Percentiles rank a stretch among this genome's conserved stretches.
Evolutionary conservation across 2,888 invertebrate species (phyloP).

Genomic region (Meganola albula): DNA sequence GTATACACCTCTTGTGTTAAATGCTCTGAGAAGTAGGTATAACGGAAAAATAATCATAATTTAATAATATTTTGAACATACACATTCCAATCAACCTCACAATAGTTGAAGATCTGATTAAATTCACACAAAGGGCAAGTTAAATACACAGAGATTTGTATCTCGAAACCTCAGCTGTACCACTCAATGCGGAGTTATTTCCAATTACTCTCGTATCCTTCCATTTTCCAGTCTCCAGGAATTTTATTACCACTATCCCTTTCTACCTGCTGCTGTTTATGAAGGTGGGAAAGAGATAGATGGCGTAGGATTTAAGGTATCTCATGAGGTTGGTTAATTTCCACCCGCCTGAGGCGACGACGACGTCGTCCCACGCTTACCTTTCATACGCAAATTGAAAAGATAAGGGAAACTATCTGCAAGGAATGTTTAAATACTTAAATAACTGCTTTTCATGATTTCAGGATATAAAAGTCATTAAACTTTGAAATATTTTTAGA

Average conservation of each 20-base stretch:
- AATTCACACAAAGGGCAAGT: slow-evolving; percentile 64
- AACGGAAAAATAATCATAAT: too few relatives aligned
- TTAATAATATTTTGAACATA: slow-evolving; percentile 25
- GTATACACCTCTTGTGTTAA: too few relatives aligned
- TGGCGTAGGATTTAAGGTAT: slow-evolving; percentile 47
- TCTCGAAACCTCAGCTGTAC: slow-evolving; percentile 56
- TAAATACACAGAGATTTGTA: slow-evolving; percentile 56
- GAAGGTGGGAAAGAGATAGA: slow-evolving; percentile 38
- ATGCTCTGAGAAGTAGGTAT: too few relatives aligned
- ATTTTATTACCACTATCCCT: slow-evolving; percentile 60
- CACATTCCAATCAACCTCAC: slow-evolving; percentile 58
- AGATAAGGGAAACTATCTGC: slow-evolving; percentile 53
- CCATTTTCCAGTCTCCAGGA: slow-evolving; percentile 63
- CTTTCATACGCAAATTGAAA: slow-evolving; percentile 67
- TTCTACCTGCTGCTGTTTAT: slow-evolving; percentile 33
- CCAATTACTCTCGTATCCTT: slow-evolving; percentile 76
- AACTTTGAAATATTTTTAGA: too few relatives aligned
- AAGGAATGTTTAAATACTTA: too few relatives aligned
- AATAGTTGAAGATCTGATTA: slow-evolving; percentile 59
- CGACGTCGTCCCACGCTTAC: slow-evolving; percentile 42
- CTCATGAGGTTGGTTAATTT: slow-evolving; percentile 68
- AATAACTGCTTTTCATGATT: too few relatives aligned
- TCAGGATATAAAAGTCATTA: too few relatives aligned
- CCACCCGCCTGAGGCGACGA: slow-evolving; percentile 56
- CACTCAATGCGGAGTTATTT: slow-evolving; percentile 74